Conservation (phyloP, 2,797 vertebrate species). For the Squalus acanthias region DNA sequence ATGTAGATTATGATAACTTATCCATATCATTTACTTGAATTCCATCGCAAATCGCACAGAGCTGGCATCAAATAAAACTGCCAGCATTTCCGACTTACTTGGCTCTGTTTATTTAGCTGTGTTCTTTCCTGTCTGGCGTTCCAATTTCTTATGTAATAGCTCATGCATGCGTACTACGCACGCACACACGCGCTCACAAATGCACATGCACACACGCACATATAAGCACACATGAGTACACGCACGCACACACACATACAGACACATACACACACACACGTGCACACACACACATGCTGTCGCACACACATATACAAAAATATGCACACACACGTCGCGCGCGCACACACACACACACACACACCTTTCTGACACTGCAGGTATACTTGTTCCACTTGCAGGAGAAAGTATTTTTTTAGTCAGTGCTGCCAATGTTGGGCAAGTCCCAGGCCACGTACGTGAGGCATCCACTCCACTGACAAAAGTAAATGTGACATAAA, state of each 20-base stretch:
- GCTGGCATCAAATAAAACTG: neutral
- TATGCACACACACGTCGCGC: neutral
- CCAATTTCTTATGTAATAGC: too few species aligned
- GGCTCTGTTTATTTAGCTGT: neutral
- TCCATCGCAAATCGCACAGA: neutral
- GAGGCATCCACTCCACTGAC: neutral
- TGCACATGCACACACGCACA: neutral
- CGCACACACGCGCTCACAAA: neutral
- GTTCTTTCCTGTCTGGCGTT: neutral
- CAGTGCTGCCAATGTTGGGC: neutral
- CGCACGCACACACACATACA: constrained; percentile 41
- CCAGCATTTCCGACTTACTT: neutral
- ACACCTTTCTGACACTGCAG: neutral
- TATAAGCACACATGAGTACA: neutral
- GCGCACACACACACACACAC: neutral
- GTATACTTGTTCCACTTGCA: neutral
- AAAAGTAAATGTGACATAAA: neutral
- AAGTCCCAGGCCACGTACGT: neutral
- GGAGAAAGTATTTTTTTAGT: neutral
- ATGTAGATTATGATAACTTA: neutral
- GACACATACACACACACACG: neutral
- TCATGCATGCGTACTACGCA: neutral
- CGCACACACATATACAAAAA: neutral
- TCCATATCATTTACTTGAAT: constrained; percentile 8
- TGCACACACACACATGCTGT: neutral